Base-by-base conservation (phyloP, 1,140 invertebrate species). In the Colletes gigas region DNA sequence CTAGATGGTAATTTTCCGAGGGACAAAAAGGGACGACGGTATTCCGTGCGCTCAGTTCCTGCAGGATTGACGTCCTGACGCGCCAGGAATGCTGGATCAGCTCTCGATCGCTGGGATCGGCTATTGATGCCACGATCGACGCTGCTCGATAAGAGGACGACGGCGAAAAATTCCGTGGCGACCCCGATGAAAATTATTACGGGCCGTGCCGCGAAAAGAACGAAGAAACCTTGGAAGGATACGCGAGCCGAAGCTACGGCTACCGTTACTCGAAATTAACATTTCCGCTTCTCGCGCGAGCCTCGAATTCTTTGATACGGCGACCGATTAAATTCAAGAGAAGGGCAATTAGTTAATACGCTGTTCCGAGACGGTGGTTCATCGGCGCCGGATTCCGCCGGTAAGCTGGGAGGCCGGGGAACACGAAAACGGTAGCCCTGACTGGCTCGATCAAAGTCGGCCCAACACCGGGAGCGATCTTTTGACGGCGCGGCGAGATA, bases 1-100 rank as follows among this genome's bases (percentile, higher is more conserved):
- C 83, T 80, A 86, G 84, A 86, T 86, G 81, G 84, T 81, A 86
- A 86, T 86, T 86, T 86, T 83, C 72, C 55, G 69, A 4, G 73
- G 57, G 74, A 78, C 79, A 78, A 78, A 78, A 75, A 78, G 55
- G 39, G 30, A 65, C 71, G 70, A 21, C 47, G 69, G 70, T 75
- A 82, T 85, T 75, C 73, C 63, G 30, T 67, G 15, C 63, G 76
- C 68, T 71, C 21, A 55, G 81, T 77, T 86, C 79, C 79, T 39
- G 63, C 60, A 71, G 83, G 83, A 85, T 85, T 76, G 59, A 70
- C 71, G 14, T 54, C 55, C 68, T 81, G 82, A 86, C 84, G 68
- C 73, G 77, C 44, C 47, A 78, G 69, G 82, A 81, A 86, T 87
- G 77, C 50, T 60, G 65, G 69, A 83, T 86, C 78, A 81, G 60